Conservation (phyloP, 2,888 invertebrate genomes). For the Pecten maximus region DNA sequence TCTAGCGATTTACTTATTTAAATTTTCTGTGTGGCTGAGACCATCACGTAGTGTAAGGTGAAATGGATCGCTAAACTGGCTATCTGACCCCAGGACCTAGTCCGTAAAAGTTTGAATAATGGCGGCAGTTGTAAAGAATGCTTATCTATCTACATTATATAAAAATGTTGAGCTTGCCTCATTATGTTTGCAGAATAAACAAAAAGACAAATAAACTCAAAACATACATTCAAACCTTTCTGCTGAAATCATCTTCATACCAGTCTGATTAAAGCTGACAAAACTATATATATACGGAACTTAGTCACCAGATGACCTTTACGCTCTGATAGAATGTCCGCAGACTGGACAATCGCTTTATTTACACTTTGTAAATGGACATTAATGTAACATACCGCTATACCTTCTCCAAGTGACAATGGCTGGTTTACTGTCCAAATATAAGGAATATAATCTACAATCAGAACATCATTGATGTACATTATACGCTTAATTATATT, state of each 20-base stretch:
- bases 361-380: not conserved
- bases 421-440: not conserved
- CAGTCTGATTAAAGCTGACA: not conserved
- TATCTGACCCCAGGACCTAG: not conserved
- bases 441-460: not conserved
- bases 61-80: constrained; percentile 6
- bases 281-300: not conserved
- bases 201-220: not conserved
- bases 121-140: not conserved
- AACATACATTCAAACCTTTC: not conserved
- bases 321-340: not conserved
- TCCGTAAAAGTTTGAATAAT: not conserved
- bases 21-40: constrained; percentile 33
- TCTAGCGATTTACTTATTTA: constrained; percentile 35
- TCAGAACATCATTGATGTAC: too few species aligned
- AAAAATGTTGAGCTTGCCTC: not conserved
- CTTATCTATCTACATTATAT: not conserved
- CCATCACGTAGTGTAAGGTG: constrained; percentile 28
- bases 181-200: not conserved
- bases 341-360: not conserved
- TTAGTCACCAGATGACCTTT: not conserved
- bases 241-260: not conserved
- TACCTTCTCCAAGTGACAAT: not conserved
- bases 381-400: not conserved
- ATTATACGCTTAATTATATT: too few species aligned